A percentile compares a stretch with the other conserved stretches of the same genome.
Evolutionary conservation across 2,797 vertebrate species (phyloP).

Genomic region (Liasis olivaceus): DNA sequence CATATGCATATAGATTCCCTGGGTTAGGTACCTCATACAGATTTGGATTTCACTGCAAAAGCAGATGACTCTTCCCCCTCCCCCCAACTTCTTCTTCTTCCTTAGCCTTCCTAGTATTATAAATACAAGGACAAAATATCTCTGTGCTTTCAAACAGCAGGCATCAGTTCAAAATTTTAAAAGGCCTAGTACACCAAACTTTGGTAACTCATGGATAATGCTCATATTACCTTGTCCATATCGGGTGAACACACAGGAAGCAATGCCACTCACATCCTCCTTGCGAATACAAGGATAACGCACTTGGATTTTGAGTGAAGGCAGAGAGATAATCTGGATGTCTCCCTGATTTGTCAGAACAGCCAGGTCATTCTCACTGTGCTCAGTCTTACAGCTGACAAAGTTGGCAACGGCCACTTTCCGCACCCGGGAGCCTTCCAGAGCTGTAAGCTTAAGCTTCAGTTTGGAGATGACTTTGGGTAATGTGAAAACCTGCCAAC

Average conservation of each 20-base stretch:
- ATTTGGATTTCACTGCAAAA: background rate
- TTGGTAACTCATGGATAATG: background rate
- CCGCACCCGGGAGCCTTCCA: conserved; percentile 93
- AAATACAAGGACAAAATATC: background rate
- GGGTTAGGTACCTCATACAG: background rate
- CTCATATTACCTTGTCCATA: conserved; percentile 83
- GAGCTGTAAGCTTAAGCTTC: conserved; percentile 94
- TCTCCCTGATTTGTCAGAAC: conserved; percentile 96
- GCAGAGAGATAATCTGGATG: conserved; percentile 91
- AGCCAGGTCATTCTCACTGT: conserved; percentile 87
- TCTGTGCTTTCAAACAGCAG: background rate
- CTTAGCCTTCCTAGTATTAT: background rate
- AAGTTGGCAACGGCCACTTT: conserved; percentile 90
- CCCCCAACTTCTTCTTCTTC: background rate
- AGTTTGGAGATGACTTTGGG: conserved; percentile 94
- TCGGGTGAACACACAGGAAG: conserved; percentile 97
- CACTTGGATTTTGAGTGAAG: conserved; percentile 90
- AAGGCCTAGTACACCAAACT: background rate
- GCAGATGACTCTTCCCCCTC: background rate
- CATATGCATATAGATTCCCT: background rate
- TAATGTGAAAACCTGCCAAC: conserved; percentile 87
- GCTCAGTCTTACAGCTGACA: conserved; percentile 85
- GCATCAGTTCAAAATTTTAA: background rate
- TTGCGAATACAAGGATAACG: conserved; percentile 92
- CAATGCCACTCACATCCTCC: conserved; percentile 96